These are phyloP conservation scores for Oxyteleia sp. DNA, from an alignment of 2,888 invertebrate species.

Conservation along the genomic window DNA sequence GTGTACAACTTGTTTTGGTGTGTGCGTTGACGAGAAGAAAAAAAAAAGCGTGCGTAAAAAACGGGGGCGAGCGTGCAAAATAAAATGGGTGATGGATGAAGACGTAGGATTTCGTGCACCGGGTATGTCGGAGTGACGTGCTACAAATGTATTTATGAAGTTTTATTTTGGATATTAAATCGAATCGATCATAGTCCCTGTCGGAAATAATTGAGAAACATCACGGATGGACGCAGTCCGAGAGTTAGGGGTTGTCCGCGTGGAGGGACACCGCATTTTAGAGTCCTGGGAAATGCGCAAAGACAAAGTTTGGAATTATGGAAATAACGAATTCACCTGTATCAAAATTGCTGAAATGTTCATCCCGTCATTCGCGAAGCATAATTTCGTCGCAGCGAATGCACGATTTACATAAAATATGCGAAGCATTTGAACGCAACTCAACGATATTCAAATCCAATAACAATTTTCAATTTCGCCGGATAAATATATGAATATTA, in stretches of 20 bases:
- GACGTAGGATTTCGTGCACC: slow-evolving; percentile 1
- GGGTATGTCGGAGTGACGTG: not conserved
- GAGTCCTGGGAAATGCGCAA: too few species aligned
- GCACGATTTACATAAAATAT: slow-evolving; percentile 1
- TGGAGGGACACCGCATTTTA: too few species aligned
- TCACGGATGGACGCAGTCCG: too few species aligned
- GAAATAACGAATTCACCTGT: not conserved
- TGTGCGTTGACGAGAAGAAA: not conserved
- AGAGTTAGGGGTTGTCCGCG: too few species aligned
- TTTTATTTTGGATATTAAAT: slow-evolving; percentile 8
- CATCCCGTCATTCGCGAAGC: not conserved
- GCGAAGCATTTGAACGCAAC: slow-evolving; percentile 4
- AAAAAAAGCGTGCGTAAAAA: too few species aligned
- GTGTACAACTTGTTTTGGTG: slow-evolving; percentile 8
- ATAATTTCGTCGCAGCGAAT: not conserved
- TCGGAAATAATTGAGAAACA: too few species aligned
- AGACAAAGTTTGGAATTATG: too few species aligned
- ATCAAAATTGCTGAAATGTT: not conserved
- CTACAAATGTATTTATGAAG: slow-evolving; percentile 6
- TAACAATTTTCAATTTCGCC: slow-evolving; percentile 7
- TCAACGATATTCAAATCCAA: slow-evolving; percentile 7
- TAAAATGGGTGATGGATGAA: slow-evolving; percentile 1
- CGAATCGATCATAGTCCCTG: not conserved
- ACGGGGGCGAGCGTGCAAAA: not conserved
- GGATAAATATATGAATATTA: slow-evolving; percentile 17